Conservation (phyloP, 2,797 vertebrate genomes). For the Myotis planiceps region DNA sequence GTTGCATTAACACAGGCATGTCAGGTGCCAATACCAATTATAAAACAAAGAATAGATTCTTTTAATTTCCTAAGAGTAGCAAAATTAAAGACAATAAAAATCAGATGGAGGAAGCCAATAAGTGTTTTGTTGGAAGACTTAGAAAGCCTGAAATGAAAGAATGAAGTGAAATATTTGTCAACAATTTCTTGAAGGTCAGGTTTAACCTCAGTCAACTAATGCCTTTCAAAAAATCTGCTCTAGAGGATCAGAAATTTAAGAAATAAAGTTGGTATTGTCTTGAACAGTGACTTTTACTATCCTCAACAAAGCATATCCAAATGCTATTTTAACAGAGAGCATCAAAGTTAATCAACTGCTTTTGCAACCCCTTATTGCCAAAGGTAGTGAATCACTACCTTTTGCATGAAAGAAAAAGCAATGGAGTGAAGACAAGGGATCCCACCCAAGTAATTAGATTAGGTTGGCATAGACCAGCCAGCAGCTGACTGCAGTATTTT, state of each 20-base stretch:
- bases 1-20: neutral
- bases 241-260: neutral
- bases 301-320: neutral
- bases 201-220: neutral
- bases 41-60: neutral
- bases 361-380: neutral
- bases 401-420: neutral
- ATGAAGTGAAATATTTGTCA: neutral
- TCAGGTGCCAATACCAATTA: neutral
- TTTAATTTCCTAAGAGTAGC: neutral
- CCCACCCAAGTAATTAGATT: conserved; percentile 40
- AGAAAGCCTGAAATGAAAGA: neutral
- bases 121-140: neutral
- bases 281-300: neutral
- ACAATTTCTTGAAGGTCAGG: neutral
- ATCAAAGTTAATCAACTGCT: neutral
- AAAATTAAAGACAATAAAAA: neutral
- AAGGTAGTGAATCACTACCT: neutral
- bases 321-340: neutral
- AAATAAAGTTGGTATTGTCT: neutral
- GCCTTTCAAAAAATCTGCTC: neutral
- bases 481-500: conserved; percentile 51
- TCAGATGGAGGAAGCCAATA: neutral
- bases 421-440: neutral
- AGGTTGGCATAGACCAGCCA: neutral